phyloP scores from a whole-genome alignment of 2,113 vertebrate genomes.

The Chloebia gouldiae region DNA sequence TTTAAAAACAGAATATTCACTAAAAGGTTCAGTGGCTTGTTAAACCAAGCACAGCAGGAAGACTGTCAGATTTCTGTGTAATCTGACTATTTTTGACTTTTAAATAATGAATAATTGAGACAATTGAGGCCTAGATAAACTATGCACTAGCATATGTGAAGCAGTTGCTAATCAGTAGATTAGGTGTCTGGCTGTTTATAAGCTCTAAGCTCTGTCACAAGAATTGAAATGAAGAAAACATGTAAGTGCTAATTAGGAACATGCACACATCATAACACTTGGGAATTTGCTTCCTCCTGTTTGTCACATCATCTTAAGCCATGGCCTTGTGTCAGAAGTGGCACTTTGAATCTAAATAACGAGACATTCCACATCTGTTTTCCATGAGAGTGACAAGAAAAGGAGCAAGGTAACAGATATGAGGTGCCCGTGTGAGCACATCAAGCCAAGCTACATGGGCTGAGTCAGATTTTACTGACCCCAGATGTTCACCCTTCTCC shows the following conservation, averaged over 20 bases:
- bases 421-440: not conserved
- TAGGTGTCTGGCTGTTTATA: not conserved
- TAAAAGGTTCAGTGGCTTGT: not conserved
- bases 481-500: not conserved
- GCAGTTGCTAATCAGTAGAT: not conserved
- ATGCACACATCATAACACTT: not conserved
- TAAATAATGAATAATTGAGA: not conserved
- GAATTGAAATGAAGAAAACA: not conserved
- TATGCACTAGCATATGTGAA: not conserved
- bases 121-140: not conserved
- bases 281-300: not conserved
- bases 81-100: not conserved
- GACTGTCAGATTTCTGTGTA: not conserved
- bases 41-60: not conserved
- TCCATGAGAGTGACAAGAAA: not conserved
- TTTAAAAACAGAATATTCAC: not conserved
- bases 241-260: not conserved
- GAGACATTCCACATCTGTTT: conserved; percentile 2
- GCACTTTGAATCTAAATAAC: not conserved
- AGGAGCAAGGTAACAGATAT: not conserved
- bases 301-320: not conserved
- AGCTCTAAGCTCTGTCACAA: not conserved
- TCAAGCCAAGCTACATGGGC: not conserved
- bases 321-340: not conserved
- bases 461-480: not conserved